Evolutionary conservation across 2,888 invertebrate genomes (phyloP), one percentile per base, ranked within the genome.

Genomic region (Selenia dentaria): DNA sequence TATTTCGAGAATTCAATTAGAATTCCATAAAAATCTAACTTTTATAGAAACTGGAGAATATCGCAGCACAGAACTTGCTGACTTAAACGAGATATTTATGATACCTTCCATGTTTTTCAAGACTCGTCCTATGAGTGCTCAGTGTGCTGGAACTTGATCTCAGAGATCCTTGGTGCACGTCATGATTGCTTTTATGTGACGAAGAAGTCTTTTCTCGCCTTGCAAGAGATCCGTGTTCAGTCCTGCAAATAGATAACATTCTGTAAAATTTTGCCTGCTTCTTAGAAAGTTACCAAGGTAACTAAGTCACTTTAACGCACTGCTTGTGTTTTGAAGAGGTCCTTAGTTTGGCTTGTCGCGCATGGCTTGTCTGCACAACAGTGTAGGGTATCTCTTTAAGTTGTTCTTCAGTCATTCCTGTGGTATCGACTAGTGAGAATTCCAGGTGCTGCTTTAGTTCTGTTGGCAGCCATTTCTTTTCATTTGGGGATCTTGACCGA

Each of bases 321-420:
- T 82, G 86, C 43, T 68, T 78, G 53, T 89, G 87, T 68, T 86
- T 85, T 6, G 90, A 84, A 12, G 90, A 79, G 2, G 87, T 85
- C 16, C 83, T 73, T 10, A 93, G 80, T 64, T 93, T 93, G 22
- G 93, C 86, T 56, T 93, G 93, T 36, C 93, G 91, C 18, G 93
- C 92, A 62, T 93, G 92, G 73, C 84, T 91, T 51, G 95, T 94
- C 81, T 96, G 96, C 9, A 97, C 96, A 31, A 96, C 96, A 0
- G 96, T 96, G 78, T 97, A 97, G 1, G 96, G 96, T 68, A 97
- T 97, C 83, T 97, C 96, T 52, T 95, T 93, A 14, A 97, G 91
- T 73, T 97, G 96, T 58, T 94, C 94, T 70, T 96, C 96, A 36
- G 94, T 95, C 96, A 98, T 97, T 47, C 97, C 97, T 12, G 95